Percentiles rank a stretch among this genome's conserved stretches.
Evolutionary conservation across 1,140 invertebrate species (phyloP).

Genomic region (Cyclargus thomasi): DNA sequence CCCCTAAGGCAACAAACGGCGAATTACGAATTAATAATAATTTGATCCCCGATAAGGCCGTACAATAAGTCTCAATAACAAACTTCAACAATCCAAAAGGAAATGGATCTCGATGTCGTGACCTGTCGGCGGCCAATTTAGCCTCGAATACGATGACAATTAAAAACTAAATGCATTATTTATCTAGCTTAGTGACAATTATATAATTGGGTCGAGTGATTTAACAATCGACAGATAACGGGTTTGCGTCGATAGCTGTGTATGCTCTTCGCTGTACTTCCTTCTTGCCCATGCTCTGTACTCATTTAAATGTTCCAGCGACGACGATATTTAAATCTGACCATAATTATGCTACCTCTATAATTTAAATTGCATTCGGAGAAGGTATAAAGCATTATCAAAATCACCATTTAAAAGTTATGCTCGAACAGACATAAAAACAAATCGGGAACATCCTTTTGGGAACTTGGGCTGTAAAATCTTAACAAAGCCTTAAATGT

Average conservation of each 20-base stretch:
- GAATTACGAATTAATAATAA: slow-evolving; percentile 6
- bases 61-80: neutral
- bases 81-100: slow-evolving; percentile 5
- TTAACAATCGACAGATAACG: slow-evolving; percentile 24
- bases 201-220: slow-evolving; percentile 31
- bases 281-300: neutral
- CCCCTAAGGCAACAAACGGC: neutral
- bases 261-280: neutral
- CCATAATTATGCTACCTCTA: neutral
- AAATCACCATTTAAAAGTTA: slow-evolving; percentile 36
- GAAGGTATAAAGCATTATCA: slow-evolving; percentile 32
- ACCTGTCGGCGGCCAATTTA: slow-evolving; percentile 10
- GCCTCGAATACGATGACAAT: slow-evolving; percentile 6
- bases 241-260: neutral
- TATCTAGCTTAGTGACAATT: slow-evolving; percentile 18
- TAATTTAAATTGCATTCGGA: slow-evolving; percentile 18
- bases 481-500: slow-evolving; percentile 16
- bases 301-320: neutral
- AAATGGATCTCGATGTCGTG: slow-evolving; percentile 9
- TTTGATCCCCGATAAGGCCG: neutral
- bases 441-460: slow-evolving; percentile 40
- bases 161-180: slow-evolving; percentile 17
- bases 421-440: slow-evolving; percentile 36
- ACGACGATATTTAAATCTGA: neutral
- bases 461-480: slow-evolving; percentile 26